Conservation (phyloP, 53 echinoderm and acorn worm genomes). For the Apostichopus leukothele region DNA sequence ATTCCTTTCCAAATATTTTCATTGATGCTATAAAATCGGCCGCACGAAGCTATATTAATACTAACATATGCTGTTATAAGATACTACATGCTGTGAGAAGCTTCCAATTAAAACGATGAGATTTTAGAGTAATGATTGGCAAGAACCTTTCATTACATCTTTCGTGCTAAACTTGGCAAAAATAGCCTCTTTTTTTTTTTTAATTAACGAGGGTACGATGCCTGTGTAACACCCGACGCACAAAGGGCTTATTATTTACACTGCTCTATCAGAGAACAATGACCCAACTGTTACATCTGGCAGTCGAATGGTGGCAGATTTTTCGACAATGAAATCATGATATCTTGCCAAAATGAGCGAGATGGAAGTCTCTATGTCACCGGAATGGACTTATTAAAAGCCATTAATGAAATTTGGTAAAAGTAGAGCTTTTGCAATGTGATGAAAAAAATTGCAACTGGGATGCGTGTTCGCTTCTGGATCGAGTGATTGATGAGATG, state of each 20-base stretch:
- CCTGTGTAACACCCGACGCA: conserved; percentile 19
- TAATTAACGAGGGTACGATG: conserved; percentile 11
- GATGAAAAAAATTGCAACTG: too few relatives aligned
- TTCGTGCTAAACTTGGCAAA: background rate
- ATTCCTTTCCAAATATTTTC: background rate
- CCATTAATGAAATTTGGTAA: background rate
- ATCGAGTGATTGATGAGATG: too few relatives aligned
- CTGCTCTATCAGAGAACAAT: conserved; percentile 9
- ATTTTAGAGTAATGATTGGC: background rate
- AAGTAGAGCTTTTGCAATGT: too few relatives aligned
- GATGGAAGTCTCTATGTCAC: background rate
- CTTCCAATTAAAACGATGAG: background rate
- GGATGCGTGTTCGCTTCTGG: too few relatives aligned
- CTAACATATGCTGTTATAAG: background rate
- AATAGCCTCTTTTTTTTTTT: background rate
- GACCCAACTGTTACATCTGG: background rate
- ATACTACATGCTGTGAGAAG: background rate
- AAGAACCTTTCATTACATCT: background rate
- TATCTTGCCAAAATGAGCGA: background rate
- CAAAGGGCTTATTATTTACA: conserved; percentile 1
- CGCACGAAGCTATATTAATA: background rate
- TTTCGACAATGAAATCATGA: too few relatives aligned
- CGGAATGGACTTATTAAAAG: background rate
- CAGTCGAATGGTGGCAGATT: too few relatives aligned
- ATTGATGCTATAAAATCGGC: background rate